Conservation (phyloP, 2,113 vertebrate genomes). For the Asarcornis scutulata region DNA sequence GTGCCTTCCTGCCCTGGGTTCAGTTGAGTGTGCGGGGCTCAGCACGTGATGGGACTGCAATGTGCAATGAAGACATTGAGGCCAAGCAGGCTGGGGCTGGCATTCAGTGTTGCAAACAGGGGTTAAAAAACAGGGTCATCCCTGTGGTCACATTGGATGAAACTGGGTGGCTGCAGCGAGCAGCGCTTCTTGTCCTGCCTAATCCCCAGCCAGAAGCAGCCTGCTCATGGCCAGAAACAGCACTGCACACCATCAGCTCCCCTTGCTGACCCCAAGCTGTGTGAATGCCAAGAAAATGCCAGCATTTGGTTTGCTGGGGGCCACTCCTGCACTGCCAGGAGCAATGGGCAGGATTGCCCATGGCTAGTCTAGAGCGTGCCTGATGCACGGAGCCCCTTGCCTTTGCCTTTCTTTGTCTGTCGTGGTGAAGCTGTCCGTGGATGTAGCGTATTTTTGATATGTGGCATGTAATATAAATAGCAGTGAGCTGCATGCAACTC, state of each 20-base stretch:
- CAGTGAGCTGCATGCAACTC: background rate
- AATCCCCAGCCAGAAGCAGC: background rate
- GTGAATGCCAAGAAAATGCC: background rate
- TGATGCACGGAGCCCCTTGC: background rate
- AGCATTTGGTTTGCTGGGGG: background rate
- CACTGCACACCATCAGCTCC: background rate
- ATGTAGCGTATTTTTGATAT: conserved; percentile 14
- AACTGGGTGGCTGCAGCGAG: background rate
- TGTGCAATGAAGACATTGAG: fast-evolving
- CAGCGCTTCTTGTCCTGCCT: background rate
- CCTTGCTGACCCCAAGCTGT: background rate
- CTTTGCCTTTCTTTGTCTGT: background rate
- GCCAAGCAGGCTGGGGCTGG: background rate
- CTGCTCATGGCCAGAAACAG: background rate
- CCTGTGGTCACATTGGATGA: fast-evolving
- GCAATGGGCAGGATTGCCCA: background rate
- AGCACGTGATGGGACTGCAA: background rate
- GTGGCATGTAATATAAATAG: conserved; percentile 55
- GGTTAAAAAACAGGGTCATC: fast-evolving
- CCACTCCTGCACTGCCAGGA: background rate
- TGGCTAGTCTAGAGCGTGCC: background rate
- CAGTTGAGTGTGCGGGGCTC: background rate
- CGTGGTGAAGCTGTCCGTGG: background rate
- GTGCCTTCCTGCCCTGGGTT: fast-evolving
- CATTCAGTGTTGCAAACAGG: background rate